Evolutionary conservation across 2,113 vertebrate species (phyloP), one percentile per base, ranked within the genome.

Genomic region (Gambusia holbrooki): DNA sequence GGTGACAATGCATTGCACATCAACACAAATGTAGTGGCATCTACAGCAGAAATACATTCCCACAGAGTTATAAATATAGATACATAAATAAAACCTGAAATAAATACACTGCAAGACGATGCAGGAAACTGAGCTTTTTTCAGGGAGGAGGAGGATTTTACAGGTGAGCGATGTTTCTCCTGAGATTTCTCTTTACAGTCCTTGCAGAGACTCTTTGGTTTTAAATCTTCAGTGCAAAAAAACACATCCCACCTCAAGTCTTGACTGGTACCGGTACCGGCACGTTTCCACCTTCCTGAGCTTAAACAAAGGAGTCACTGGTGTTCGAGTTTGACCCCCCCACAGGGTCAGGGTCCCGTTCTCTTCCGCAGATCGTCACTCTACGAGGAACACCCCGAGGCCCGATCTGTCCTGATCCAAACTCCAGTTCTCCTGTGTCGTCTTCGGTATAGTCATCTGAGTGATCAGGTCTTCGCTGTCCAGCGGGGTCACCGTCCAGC

Each of bases 321-420:
- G 54, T 66, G 64, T 30, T 61, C 51, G 2, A 63, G 22, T 29
- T 25, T 35, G 54, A 66, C 35, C 51, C 66, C 10, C 35, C 10
- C 32, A 60, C 27, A 17, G 32, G 32, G 51, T 73, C 64, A 70
- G 1, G 0, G 37, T 25, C 42, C 37, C 33, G 11, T 71, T 62
- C 64, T 29, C 22, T 17, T 62, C 25, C 0, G 8, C 69, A 32
- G 29, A 6, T 1, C 65, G 60, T 88, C 66, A 81, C 35, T 81
- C 90, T 73, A 93, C 74, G 0, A 91, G 85, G 74, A 94, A 93
- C 30, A 95, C 86, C 32, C 94, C 93, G 0, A 93, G 28, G 25
- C 85, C 81, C 1, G 94, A 95, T 12, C 29, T 0, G 0, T 1
- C 1, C 2, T 54, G 0, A 1, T 89, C 83, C 64, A 95, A 85